These are phyloP conservation scores for Brachypteracias leptosomus DNA, from an alignment of 2,113 vertebrate species.

Conservation along the genomic window DNA sequence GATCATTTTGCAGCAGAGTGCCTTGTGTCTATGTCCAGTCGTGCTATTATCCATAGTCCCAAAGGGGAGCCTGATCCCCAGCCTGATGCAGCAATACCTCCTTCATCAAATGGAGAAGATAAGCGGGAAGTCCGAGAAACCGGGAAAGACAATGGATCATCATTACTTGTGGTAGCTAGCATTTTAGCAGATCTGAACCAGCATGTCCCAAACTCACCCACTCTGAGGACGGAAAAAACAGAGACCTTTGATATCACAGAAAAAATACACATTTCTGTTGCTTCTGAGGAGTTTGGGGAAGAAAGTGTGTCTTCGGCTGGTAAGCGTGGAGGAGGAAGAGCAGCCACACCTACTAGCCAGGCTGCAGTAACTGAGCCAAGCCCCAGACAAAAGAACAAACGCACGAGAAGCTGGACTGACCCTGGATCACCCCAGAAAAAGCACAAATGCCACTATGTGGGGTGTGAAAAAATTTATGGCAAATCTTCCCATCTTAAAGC, in stretches of 20 bases:
- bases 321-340: slow-evolving; percentile 78
- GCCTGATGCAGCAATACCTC: slow-evolving; percentile 71
- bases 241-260: slow-evolving; percentile 74
- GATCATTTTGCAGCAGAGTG: slow-evolving; percentile 98
- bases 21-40: slow-evolving; percentile 97
- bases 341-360: slow-evolving; percentile 88
- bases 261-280: slow-evolving; percentile 68
- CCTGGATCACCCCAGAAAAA: slow-evolving; percentile 93
- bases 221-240: slow-evolving; percentile 77
- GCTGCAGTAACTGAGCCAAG: slow-evolving; percentile 78
- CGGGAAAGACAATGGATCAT: slow-evolving; percentile 86
- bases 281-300: slow-evolving; percentile 46
- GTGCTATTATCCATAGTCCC: slow-evolving; percentile 85
- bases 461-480: slow-evolving; percentile 99
- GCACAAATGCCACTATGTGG: slow-evolving; percentile 98
- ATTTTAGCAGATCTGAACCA: slow-evolving; percentile 97
- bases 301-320: slow-evolving; percentile 48
- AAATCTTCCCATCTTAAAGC: slow-evolving; percentile 99
- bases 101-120: slow-evolving; percentile 76
- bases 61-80: slow-evolving; percentile 78
- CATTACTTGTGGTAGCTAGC: slow-evolving; percentile 90
- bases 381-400: slow-evolving; percentile 93
- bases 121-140: slow-evolving; percentile 73
- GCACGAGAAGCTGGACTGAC: slow-evolving; percentile 85
- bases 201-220: slow-evolving; percentile 80